These are phyloP conservation scores for Capreolus pygargus DNA, from an alignment of 2,113 vertebrate species.

Conservation along the genomic window DNA sequence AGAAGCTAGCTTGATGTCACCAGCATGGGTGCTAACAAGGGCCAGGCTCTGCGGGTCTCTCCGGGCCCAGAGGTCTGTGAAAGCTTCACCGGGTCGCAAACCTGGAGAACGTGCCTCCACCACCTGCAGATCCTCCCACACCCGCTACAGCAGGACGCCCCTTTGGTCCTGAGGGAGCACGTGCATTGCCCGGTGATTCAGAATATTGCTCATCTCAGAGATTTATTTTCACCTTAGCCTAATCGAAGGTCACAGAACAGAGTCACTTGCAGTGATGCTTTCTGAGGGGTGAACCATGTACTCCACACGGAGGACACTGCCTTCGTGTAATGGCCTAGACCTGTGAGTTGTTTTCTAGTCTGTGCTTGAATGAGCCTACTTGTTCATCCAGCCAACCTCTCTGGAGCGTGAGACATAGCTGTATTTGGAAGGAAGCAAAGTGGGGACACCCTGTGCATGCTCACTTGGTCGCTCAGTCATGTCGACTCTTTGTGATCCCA, in stretches of 20 bases:
- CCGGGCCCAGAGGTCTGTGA: neutral
- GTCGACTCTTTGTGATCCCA: neutral
- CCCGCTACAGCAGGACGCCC: neutral
- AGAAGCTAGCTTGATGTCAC: neutral
- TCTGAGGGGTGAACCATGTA: slow-evolving; percentile 9
- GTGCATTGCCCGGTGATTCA: neutral
- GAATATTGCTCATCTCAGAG: neutral
- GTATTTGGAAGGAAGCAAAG: slow-evolving; percentile 77
- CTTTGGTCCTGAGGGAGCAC: neutral
- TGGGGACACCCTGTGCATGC: slow-evolving; percentile 54
- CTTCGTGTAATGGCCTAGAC: slow-evolving; percentile 52
- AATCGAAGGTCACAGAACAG: slow-evolving; percentile 27
- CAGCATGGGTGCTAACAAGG: accelerated
- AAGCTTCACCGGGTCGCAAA: neutral
- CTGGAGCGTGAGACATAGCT: slow-evolving; percentile 77
- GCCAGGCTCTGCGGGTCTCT: neutral
- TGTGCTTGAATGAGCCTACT: slow-evolving; percentile 74
- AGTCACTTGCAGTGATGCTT: neutral
- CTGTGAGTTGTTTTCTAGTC: slow-evolving; percentile 77
- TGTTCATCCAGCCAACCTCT: slow-evolving; percentile 80
- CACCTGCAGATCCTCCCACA: too few relatives aligned
- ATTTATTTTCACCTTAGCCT: slow-evolving; percentile 42
- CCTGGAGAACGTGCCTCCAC: neutral
- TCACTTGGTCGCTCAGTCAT: neutral
- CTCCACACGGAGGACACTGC: slow-evolving; percentile 39